Conservation (phyloP, 1,140 invertebrate species). For the Rhagoletis pomonella region DNA sequence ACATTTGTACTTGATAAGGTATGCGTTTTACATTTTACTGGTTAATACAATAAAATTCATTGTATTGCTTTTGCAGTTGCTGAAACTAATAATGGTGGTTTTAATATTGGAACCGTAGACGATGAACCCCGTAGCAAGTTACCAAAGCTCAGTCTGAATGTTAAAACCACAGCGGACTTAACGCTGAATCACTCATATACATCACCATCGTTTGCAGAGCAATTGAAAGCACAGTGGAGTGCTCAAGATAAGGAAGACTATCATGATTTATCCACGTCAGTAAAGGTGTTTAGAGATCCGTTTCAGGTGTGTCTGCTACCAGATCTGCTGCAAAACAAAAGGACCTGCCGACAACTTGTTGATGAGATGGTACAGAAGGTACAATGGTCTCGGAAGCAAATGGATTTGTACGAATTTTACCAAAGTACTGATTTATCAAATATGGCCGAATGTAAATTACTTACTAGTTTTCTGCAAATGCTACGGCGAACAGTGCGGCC, state of each 20-base stretch:
- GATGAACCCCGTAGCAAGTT: slow-evolving; percentile 49
- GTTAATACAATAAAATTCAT: slow-evolving; percentile 57
- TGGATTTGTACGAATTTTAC: slow-evolving; percentile 84
- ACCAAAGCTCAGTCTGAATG: background rate
- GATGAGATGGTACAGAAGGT: slow-evolving; percentile 74
- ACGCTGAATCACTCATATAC: slow-evolving; percentile 32
- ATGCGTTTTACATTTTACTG: slow-evolving; percentile 41
- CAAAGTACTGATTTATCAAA: slow-evolving; percentile 80
- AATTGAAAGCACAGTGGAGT: slow-evolving; percentile 51
- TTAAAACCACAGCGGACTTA: slow-evolving; percentile 38
- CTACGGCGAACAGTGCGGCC: slow-evolving; percentile 66
- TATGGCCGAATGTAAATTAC: slow-evolving; percentile 73
- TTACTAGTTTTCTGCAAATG: slow-evolving; percentile 69
- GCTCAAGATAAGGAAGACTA: slow-evolving; percentile 33
- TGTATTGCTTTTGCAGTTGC: slow-evolving; percentile 52
- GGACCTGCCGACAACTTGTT: slow-evolving; percentile 61
- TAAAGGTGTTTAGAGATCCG: slow-evolving; percentile 64
- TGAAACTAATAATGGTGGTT: slow-evolving; percentile 12
- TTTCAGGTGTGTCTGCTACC: slow-evolving; percentile 70
- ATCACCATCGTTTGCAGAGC: slow-evolving; percentile 15
- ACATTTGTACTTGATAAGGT: slow-evolving; percentile 53
- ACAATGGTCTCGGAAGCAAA: slow-evolving; percentile 79
- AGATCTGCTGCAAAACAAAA: slow-evolving; percentile 57
- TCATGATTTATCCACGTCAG: slow-evolving; percentile 61
- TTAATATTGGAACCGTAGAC: background rate